Evolutionary conservation across 2,888 invertebrate species (phyloP), one percentile per base, ranked within the genome.

Genomic region (Calameuta idolon): DNA sequence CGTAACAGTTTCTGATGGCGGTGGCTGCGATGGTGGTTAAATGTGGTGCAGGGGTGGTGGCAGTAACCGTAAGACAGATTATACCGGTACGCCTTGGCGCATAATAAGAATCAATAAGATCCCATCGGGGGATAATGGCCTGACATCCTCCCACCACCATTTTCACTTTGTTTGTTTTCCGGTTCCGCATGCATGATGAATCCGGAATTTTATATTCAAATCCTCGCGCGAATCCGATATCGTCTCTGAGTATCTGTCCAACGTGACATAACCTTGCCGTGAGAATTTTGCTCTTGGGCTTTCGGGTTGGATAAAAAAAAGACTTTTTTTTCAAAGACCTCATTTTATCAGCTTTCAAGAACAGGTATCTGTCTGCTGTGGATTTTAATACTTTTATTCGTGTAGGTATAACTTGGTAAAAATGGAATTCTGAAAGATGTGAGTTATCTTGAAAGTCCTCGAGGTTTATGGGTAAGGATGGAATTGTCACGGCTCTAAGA

Each of bases 61-160:
- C 23, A 55, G 55, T 55, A 55, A 55, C 55, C 9, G 55, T 81
- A 82, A 84, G 86, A 88, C 82, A 84, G 83, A 89, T 89, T 88
- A 88, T 88, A 86, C 88, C 80, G 81, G 84, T 78, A 85, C 87
- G 85, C 87, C 83, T 84, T 80, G 82, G 81, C 85, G 88, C 89
- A 89, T 89, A 89, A 87, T 88, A 87, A 88, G 87, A 88, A 88
- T 88, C 88, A 88, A 89, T 89, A 86, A 86, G 83, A 86, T 84
- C 82, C 80, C 81, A 82, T 80, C 82, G 76, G 83, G 80, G 80
- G 79, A 87, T 87, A 89, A 87, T 89, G 84, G 85, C 83, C 80
- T 79, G 84, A 83, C 85, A 83, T 85, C 82, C 81, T 75, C 69
- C 80, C 76, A 76, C 68, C 82, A 79, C 78, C 3, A 78, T 69